Evolutionary conservation across 1,140 invertebrate species (phyloP).

Genomic region (Ostrea denselamellosa): DNA sequence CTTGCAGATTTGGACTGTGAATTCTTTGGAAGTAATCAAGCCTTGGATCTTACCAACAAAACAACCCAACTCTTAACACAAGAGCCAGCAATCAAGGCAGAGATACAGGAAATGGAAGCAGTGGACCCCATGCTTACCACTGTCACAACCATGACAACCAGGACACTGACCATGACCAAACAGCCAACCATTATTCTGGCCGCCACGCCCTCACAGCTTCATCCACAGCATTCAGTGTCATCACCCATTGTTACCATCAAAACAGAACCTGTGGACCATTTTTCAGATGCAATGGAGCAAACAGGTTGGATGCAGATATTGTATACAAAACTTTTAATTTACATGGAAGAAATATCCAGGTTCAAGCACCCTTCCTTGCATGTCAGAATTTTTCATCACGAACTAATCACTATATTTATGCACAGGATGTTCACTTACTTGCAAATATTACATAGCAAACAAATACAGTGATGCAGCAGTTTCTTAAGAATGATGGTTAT

Average conservation of each 20-base stretch:
- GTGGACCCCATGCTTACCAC: slow-evolving; percentile 57
- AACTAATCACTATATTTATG: too few relatives aligned
- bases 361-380: too few relatives aligned
- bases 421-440: too few relatives aligned
- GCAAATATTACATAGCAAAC: too few relatives aligned
- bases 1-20: slow-evolving; percentile 69
- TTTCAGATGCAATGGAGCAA: slow-evolving; percentile 54
- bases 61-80: slow-evolving; percentile 37
- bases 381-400: too few relatives aligned
- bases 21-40: slow-evolving; percentile 65
- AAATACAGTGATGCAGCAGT: too few relatives aligned
- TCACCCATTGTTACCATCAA: slow-evolving; percentile 63
- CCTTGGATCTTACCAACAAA: slow-evolving; percentile 66
- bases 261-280: slow-evolving; percentile 64
- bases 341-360: too few relatives aligned
- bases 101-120: slow-evolving; percentile 56
- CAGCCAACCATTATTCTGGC: slow-evolving; percentile 71
- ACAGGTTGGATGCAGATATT: slow-evolving; percentile 52
- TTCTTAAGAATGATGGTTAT: too few relatives aligned
- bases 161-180: slow-evolving; percentile 56
- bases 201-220: slow-evolving; percentile 58
- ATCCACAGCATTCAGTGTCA: slow-evolving; percentile 45
- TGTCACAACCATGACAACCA: slow-evolving; percentile 56
- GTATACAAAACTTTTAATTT: too few relatives aligned
- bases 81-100: slow-evolving; percentile 54